Base-by-base conservation (phyloP, 1,140 invertebrate genomes). In the Drosophila ohnishii region DNA sequence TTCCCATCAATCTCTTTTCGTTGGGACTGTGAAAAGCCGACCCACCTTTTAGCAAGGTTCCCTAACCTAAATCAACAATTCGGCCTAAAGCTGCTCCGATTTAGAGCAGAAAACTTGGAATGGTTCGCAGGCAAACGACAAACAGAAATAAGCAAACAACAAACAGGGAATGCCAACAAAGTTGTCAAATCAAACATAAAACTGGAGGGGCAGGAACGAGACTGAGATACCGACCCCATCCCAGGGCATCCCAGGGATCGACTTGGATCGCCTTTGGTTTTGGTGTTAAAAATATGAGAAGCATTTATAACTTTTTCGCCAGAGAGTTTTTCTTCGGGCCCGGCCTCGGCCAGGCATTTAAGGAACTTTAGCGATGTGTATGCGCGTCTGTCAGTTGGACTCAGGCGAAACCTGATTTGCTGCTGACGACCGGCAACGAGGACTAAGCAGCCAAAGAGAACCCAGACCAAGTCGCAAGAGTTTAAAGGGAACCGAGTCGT, bases 161-260 rank as follows among this genome's bases (percentile, higher is more conserved):
- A 39, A 44, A 66, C 53, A 50, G 35, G 53, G 51, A 74, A 51
- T 58, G 39, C 50, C 71, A 85, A 85, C 83, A 86, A 79, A 87
- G 83, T 86, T 86, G 82, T 86, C 82, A 86, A 85, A 85, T 85
- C 81, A 85, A 85, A 86, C 63, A 75, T 75, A 82, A 50, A 58
- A 62, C 59, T 66, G 59, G 48, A 69, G 71, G 62, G 72, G 48
- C 57, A 57, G 71, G 32, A 65, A 56, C 30, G 56, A 63, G 35
- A 67, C 7, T 9, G 32, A 22, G 32, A 35, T 2, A 7, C 32
- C 32, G 32, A 53, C 32, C 39, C 71, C 57, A 58, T 65, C 19
- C 42, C 47, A 53, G n/a, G n/a, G 7, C n/a, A 67, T 7, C 3
- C 19, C 44, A 25, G 44, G 44, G 45, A 67, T 64, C 60, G 37